Conservation (phyloP, 2,113 vertebrate species). For the Lanius collurio region DNA sequence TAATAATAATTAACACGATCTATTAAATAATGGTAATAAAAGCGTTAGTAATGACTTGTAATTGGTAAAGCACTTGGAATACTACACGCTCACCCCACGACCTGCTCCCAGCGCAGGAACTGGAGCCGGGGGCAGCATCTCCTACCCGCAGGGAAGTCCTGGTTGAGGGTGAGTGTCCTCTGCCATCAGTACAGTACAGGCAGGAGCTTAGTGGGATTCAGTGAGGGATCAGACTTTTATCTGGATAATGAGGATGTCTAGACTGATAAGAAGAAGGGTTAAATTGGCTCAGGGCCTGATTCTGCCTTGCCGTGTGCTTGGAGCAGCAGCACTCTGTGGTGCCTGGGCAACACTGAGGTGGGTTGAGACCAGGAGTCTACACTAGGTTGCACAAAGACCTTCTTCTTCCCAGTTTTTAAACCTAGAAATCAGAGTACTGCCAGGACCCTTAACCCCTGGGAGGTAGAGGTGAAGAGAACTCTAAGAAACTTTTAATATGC, state of each 20-base stretch:
- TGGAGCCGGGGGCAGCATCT: not conserved
- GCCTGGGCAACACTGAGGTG: not conserved
- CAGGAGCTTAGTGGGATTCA: constrained; percentile 31
- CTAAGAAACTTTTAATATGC: not conserved
- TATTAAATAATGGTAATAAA: constrained; percentile 33
- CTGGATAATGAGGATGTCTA: constrained; percentile 64
- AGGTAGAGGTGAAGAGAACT: not conserved
- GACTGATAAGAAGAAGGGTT: constrained; percentile 57
- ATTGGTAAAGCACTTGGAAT: not conserved
- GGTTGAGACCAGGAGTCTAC: not conserved
- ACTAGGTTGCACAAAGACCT: not conserved
- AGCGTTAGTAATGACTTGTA: not conserved
- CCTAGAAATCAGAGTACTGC: not conserved
- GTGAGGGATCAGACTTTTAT: constrained; percentile 50
- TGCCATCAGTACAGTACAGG: not conserved
- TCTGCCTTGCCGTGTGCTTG: not conserved
- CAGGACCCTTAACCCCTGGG: not conserved
- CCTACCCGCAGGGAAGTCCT: not conserved
- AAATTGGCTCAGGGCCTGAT: constrained; percentile 44
- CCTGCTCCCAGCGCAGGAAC: not conserved
- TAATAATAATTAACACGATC: not conserved
- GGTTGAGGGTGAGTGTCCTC: not conserved
- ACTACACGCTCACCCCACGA: accelerated
- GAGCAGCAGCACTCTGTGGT: accelerated
- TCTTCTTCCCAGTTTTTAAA: not conserved